Conservation (phyloP, 2,113 vertebrate species). For the Scortum barcoo region DNA sequence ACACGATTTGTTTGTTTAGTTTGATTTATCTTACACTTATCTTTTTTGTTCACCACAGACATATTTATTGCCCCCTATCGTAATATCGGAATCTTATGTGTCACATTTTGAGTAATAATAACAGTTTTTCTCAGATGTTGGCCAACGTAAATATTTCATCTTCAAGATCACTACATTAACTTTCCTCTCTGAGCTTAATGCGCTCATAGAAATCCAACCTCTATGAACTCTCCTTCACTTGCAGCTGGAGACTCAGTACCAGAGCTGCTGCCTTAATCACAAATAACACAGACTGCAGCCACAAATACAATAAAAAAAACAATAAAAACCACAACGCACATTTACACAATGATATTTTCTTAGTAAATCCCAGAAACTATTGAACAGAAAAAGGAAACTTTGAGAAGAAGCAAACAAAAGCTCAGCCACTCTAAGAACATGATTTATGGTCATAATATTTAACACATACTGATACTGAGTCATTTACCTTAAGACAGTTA, state of each 20-base stretch:
- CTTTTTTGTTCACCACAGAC: too few relatives aligned
- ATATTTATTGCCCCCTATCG: too few relatives aligned
- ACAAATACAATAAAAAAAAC: background rate
- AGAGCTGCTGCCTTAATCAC: background rate
- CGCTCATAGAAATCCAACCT: background rate
- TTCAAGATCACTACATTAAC: background rate
- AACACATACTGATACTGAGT: background rate
- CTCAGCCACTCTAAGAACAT: background rate
- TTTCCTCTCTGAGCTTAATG: background rate
- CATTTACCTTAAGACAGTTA: constrained; percentile 94
- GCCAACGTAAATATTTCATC: too few relatives aligned
- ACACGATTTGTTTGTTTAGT: background rate
- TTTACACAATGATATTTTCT: background rate
- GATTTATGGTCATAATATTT: background rate
- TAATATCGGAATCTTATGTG: background rate
- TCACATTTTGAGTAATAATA: background rate
- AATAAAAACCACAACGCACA: background rate
- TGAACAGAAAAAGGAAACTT: background rate
- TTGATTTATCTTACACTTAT: background rate
- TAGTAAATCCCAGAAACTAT: background rate
- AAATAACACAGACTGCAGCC: background rate
- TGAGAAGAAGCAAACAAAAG: background rate
- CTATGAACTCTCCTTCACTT: background rate
- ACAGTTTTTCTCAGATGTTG: background rate
- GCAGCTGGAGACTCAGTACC: background rate